Base-by-base conservation (phyloP, 2,797 vertebrate species). In the Diplodus sargus region DNA sequence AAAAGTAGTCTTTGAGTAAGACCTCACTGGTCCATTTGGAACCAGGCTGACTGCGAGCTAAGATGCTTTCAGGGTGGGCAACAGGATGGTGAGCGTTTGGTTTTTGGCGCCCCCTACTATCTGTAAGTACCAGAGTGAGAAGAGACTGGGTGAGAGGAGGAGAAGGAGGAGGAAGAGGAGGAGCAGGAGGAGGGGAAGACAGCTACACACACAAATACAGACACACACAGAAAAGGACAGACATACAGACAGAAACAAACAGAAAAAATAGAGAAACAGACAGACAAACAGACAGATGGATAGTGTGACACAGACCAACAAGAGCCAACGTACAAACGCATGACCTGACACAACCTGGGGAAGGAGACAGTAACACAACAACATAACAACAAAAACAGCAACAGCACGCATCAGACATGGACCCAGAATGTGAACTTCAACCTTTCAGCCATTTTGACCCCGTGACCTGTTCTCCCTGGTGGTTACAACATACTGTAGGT, bases 331-430 rank as follows among this genome's bases (percentile, higher is more conserved):
- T 90, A 94, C 92, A 94, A 90, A 92, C 78, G 89, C 89, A 95
- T 90, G 92, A 93, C 85, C 90, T 92, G 87, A 90, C 89, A 94
- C 83, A 93, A 95, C 93, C 94, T 94, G 91, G 82, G 83, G 91
- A 88, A 88, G 90, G 82, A 94, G 90, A 92, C 90, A 93, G 88
- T 87, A 80, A 87, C 88, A 95, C 83, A 78, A 91, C 74, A 88
- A 90, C 84, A 93, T 10, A 72, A 83, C 63, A 90, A 83, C 76
- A 28, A 28, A 3, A 83, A 66, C 74, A 84, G 61, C 82, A 90
- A 81, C 81, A 86, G 60, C 82, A 84, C 58, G 6, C 78, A 67
- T 79, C 72, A 78, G 78, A 85, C 77, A 81, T 71, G 45, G 70
- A 80, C 58, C 61, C 2, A 17, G 49, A 70, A 54, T 71, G 42